phyloP scores from a whole-genome alignment of 2,113 vertebrate species.

The Pogonocichla stellata region DNA sequence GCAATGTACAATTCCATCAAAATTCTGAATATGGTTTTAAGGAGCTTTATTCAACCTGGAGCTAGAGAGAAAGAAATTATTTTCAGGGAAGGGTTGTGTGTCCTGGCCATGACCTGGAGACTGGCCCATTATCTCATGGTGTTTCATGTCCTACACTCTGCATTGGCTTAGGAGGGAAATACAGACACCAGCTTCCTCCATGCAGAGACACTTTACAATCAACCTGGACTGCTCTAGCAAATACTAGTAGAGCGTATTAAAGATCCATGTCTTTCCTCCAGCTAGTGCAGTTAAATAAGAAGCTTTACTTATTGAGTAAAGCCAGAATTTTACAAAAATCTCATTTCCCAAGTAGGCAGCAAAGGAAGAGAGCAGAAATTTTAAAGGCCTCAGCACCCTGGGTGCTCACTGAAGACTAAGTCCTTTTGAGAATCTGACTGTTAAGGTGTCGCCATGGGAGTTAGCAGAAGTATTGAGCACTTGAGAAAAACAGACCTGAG shows the following conservation, averaged over 20 bases:
- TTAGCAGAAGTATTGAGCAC: slow-evolving; percentile 32
- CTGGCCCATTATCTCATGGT: background rate
- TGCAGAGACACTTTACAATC: background rate
- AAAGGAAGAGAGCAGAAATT: slow-evolving; percentile 27
- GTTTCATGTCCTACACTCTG: background rate
- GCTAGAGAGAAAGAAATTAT: background rate
- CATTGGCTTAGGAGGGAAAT: background rate
- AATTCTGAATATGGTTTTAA: background rate
- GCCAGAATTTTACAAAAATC: slow-evolving; percentile 45
- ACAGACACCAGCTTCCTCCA: background rate
- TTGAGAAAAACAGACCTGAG: slow-evolving; percentile 56
- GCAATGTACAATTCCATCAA: background rate
- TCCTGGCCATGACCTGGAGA: background rate
- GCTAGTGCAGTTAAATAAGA: slow-evolving; percentile 35
- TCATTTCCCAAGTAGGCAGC: slow-evolving; percentile 39
- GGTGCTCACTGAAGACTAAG: slow-evolving; percentile 55
- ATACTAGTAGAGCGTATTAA: background rate
- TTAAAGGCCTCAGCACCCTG: slow-evolving; percentile 59
- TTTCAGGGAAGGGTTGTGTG: background rate
- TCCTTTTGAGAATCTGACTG: slow-evolving; percentile 53
- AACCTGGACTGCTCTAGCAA: background rate
- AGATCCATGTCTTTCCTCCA: slow-evolving; percentile 1
- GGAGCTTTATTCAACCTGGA: background rate
- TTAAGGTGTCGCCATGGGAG: slow-evolving; percentile 53
- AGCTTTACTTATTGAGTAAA: slow-evolving; percentile 40